Percentiles rank a stretch among this genome's conserved stretches.
These are phyloP conservation scores for Enteromius mattozi DNA, from an alignment of 2,797 vertebrate species.

Conservation along the genomic window DNA sequence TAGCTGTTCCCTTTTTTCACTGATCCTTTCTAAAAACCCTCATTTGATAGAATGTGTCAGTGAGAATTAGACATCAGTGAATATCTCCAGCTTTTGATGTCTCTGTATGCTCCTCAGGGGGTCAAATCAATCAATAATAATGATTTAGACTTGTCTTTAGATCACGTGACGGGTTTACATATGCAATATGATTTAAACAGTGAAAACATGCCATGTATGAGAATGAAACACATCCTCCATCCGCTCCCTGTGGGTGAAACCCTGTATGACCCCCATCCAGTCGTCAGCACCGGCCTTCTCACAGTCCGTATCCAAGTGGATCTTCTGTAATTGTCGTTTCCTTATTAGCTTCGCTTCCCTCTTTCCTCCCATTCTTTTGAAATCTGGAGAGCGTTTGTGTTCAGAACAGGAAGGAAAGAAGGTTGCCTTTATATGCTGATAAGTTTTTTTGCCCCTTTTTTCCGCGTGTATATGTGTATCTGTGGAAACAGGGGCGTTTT, in stretches of 20 bases:
- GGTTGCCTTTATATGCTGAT: constrained; percentile 77
- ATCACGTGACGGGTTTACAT: not conserved
- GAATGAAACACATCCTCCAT: constrained; percentile 23
- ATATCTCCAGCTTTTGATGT: not conserved
- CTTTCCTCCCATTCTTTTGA: constrained; percentile 81
- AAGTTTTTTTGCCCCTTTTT: constrained; percentile 69
- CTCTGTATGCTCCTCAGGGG: not conserved
- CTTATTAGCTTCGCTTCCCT: constrained; percentile 64
- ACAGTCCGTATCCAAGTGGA: constrained; percentile 5
- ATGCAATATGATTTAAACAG: not conserved
- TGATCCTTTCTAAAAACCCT: not conserved
- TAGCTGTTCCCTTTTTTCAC: not conserved
- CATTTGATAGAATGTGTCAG: not conserved
- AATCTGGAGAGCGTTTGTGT: constrained; percentile 69
- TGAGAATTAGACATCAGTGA: not conserved
- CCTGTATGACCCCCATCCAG: constrained; percentile 7
- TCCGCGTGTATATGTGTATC: not conserved
- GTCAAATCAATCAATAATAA: constrained; percentile 21
- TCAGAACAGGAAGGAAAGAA: constrained; percentile 80
- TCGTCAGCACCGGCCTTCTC: constrained; percentile 41
- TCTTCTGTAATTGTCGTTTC: constrained; percentile 53
- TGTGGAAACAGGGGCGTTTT: constrained; percentile 77
- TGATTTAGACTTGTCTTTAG: constrained; percentile 9
- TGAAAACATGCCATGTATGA: constrained; percentile 11
- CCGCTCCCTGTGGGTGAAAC: constrained; percentile 16